These are phyloP conservation scores for Heliconius ismenius DNA, from an alignment of 2,888 invertebrate species.

Conservation along the genomic window DNA sequence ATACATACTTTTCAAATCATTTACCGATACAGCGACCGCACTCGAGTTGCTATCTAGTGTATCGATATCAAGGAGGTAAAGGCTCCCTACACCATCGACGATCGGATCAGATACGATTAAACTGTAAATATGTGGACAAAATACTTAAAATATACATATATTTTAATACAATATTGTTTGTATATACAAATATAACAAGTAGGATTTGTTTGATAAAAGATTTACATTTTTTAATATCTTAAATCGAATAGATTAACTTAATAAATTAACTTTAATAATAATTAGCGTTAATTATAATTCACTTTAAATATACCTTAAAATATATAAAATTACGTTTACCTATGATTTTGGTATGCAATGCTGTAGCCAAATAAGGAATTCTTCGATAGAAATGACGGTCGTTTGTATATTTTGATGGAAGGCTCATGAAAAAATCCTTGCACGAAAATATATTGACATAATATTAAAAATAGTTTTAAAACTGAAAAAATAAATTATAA, in stretches of 20 bases:
- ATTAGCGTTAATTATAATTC: no score
- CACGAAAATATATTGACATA: conserved; percentile 2
- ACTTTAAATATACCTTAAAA: no score
- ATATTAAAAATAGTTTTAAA: not conserved
- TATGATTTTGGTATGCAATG: conserved; percentile 47
- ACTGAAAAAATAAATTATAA: conserved; percentile 12
- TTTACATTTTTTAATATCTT: no score
- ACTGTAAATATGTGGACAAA: not conserved
- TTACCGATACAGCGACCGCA: not conserved
- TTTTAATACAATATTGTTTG: not conserved
- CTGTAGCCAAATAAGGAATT: conserved; percentile 62
- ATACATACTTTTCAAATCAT: not conserved
- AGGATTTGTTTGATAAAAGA: no score
- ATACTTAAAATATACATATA: not conserved
- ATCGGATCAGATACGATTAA: conserved; percentile 14
- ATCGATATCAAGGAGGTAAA: conserved; percentile 8
- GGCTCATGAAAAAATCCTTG: conserved; percentile 47
- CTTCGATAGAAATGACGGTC: conserved; percentile 38
- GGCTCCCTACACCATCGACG: not conserved
- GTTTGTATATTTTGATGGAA: conserved; percentile 40
- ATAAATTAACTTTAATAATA: no score
- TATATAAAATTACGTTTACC: conserved; percentile 41
- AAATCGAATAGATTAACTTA: no score
- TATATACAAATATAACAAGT: not conserved
- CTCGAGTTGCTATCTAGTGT: not conserved